Conservation (phyloP, 2,113 vertebrate species). For the Callospermophilus lateralis region DNA sequence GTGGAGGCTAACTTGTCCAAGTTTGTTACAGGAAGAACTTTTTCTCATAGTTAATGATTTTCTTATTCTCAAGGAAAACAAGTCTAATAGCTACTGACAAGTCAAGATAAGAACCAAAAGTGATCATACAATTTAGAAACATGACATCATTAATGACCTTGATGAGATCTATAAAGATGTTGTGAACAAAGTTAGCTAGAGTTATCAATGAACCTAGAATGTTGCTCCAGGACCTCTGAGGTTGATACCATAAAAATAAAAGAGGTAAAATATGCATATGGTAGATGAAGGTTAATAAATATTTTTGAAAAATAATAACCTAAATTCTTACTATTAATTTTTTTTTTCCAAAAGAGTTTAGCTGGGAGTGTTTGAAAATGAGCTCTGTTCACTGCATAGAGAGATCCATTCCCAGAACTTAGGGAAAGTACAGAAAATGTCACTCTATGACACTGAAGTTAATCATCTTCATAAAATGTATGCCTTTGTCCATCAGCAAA, state of each 20-base stretch:
- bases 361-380: not conserved
- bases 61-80: not conserved
- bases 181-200: not conserved
- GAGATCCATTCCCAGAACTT: not conserved
- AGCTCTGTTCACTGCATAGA: not conserved
- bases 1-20: not conserved
- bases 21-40: not conserved
- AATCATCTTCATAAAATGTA: not conserved
- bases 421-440: not conserved
- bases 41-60: not conserved
- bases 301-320: not conserved
- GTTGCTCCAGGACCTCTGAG: not conserved
- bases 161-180: not conserved
- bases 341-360: not conserved
- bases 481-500: not conserved
- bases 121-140: not conserved
- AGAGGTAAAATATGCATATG: not conserved
- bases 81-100: not conserved
- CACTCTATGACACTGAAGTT: not conserved
- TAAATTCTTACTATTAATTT: not conserved
- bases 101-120: not conserved
- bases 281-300: not conserved
- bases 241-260: not conserved
- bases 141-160: not conserved
- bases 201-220: not conserved